These are phyloP conservation scores for Nysson spinosus DNA, from an alignment of 2,888 invertebrate species.

Conservation along the genomic window DNA sequence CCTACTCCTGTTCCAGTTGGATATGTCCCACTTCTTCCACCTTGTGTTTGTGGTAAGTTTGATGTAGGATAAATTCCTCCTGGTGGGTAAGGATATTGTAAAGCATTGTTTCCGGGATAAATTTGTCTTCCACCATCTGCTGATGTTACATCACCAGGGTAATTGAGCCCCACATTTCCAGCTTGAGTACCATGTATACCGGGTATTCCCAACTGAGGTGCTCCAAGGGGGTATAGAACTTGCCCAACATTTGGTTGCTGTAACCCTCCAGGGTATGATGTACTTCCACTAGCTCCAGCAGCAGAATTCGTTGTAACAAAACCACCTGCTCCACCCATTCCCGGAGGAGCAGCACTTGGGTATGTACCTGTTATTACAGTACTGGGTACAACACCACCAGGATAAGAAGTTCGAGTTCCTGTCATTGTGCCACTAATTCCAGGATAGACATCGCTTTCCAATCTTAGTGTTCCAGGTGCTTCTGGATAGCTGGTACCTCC, in stretches of 20 bases:
- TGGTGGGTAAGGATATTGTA: too few relatives aligned
- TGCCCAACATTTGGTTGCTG: not conserved
- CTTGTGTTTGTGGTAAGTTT: too few relatives aligned
- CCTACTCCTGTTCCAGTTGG: slow-evolving; percentile 1
- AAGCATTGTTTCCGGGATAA: too few relatives aligned
- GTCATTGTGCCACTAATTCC: slow-evolving; percentile 10
- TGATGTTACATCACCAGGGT: not conserved
- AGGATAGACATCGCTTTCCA: too few relatives aligned
- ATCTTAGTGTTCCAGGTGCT: slow-evolving; percentile 30
- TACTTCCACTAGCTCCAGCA: not conserved
- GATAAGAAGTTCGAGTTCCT: slow-evolving; percentile 16
- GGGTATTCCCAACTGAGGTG: too few relatives aligned
- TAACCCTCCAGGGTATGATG: slow-evolving; percentile 19
- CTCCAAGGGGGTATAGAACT: too few relatives aligned
- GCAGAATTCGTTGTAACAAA: not conserved
- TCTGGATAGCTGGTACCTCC: slow-evolving; percentile 31
- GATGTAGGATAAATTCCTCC: too few relatives aligned
- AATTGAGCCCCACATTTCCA: not conserved
- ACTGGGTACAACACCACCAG: slow-evolving; percentile 10
- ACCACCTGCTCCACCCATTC: not conserved
- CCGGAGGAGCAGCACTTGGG: not conserved
- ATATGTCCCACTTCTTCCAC: slow-evolving; percentile 11
- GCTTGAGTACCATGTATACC: not conserved
- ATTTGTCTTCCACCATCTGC: not conserved
- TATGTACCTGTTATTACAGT: not conserved